Conservation (phyloP, 2,113 vertebrate species). For the Heloderma charlesbogerti region DNA sequence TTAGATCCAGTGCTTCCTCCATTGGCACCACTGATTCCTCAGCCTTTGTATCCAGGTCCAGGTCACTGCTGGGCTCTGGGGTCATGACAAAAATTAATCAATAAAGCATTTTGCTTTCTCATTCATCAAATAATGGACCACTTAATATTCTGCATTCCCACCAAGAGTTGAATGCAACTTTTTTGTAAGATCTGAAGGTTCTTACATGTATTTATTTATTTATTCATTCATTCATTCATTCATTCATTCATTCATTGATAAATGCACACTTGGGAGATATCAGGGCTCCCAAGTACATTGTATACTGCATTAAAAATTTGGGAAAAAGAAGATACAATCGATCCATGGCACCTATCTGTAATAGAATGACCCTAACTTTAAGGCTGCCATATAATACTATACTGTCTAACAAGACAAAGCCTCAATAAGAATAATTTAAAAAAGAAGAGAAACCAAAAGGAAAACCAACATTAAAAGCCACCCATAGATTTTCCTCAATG, state of each 20-base stretch:
- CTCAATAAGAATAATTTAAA: not conserved
- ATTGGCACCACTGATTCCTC: no score
- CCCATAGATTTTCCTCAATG: not conserved
- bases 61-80: no score
- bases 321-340: not conserved
- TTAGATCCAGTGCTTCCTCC: no score
- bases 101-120: no score
- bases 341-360: not conserved
- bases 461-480: not conserved
- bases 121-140: no score
- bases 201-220: not conserved
- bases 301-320: not conserved
- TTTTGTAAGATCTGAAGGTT: not conserved
- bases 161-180: not conserved
- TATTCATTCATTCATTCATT: no score
- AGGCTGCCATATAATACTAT: not conserved
- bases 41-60: no score
- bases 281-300: not conserved
- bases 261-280: not conserved
- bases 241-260: no score
- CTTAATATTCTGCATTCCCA: no score
- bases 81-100: no score
- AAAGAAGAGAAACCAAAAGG: not conserved
- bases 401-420: not conserved
- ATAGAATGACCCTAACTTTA: not conserved